Evolutionary conservation across 1,140 invertebrate genomes (phyloP).

Genomic region (Penaeus japonicus): DNA sequence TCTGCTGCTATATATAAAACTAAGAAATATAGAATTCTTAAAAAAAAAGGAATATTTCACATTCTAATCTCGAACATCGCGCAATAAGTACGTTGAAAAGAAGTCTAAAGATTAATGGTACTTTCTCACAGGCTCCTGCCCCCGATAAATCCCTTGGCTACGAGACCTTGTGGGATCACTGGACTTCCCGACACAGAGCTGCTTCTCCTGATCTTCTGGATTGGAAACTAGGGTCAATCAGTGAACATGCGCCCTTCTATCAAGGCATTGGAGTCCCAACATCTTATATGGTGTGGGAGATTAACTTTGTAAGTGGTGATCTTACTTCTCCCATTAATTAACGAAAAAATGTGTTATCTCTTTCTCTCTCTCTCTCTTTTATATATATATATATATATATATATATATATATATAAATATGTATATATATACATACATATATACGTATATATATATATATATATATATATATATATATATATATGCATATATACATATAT

Average conservation of each 20-base stretch:
- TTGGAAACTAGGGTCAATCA: slow-evolving; percentile 53
- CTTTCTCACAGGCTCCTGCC: slow-evolving; percentile 45
- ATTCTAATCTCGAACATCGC: too few relatives aligned
- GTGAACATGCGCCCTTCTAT: slow-evolving; percentile 59
- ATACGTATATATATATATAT: too few relatives aligned
- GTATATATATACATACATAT: too few relatives aligned
- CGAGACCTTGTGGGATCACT: slow-evolving; percentile 57
- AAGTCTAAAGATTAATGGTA: not conserved
- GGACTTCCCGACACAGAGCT: slow-evolving; percentile 35
- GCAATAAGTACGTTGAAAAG: too few relatives aligned
- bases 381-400: too few relatives aligned
- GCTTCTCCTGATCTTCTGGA: slow-evolving; percentile 43
- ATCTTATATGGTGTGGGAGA: slow-evolving; percentile 59
- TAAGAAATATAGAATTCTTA: too few relatives aligned
- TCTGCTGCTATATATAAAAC: too few relatives aligned
- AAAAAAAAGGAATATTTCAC: too few relatives aligned
- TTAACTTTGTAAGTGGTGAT: slow-evolving; percentile 41
- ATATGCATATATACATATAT: too few relatives aligned
- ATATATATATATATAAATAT: too few relatives aligned
- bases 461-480: too few relatives aligned
- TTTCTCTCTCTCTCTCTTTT: not conserved
- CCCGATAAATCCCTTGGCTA: slow-evolving; percentile 53
- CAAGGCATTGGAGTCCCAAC: slow-evolving; percentile 57
- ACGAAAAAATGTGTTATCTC: not conserved
- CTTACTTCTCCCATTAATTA: not conserved